Percentiles rank a stretch among this genome's conserved stretches.
Conservation (phyloP, 1,140 invertebrate species). For the Lepidurus apus region DNA sequence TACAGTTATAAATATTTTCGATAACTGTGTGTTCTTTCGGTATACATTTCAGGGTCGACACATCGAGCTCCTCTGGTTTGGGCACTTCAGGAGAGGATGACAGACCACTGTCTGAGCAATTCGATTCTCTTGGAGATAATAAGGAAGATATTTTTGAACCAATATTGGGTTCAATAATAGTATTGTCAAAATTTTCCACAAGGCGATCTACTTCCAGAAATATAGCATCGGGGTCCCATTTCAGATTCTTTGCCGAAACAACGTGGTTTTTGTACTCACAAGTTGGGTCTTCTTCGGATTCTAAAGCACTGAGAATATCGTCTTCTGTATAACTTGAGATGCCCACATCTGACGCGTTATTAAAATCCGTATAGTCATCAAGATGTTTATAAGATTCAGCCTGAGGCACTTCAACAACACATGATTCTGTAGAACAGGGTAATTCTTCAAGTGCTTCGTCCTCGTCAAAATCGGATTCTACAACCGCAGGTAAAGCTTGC, state of each 20-base stretch:
- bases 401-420: conserved; percentile 28
- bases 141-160: not conserved
- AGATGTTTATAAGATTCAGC: not conserved
- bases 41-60: not conserved
- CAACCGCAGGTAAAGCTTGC: conserved; percentile 34
- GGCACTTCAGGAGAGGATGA: not conserved
- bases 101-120: not conserved
- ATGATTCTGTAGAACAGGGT: conserved; percentile 28
- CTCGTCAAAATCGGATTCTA: conserved; percentile 30
- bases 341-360: not conserved
- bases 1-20: not conserved
- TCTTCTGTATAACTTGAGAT: not conserved
- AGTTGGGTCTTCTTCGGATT: not conserved
- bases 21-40: not conserved
- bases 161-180: not conserved
- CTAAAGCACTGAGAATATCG: not conserved
- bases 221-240: conserved; percentile 33
- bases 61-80: not conserved
- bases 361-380: not conserved
- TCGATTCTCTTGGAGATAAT: not conserved
- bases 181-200: conserved; percentile 29
- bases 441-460: conserved; percentile 13
- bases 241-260: not conserved
- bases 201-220: conserved; percentile 34
- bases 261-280: not conserved